phyloP scores from a whole-genome alignment of 2,888 invertebrate genomes.

The Tipula vernalis region DNA sequence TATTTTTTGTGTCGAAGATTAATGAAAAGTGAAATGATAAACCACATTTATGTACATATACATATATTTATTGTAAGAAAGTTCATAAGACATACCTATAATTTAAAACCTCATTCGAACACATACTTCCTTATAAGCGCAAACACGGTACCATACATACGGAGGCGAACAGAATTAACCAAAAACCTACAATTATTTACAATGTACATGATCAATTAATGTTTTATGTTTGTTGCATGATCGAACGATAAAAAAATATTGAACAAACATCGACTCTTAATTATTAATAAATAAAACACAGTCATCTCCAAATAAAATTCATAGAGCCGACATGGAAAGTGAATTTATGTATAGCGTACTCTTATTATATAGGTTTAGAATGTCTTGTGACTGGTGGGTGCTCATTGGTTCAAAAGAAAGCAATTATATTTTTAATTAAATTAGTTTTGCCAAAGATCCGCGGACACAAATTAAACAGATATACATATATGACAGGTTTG shows the following conservation, averaged over 20 bases:
- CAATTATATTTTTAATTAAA: not conserved
- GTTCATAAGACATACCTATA: not conserved
- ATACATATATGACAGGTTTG: not conserved
- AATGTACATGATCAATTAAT: not conserved
- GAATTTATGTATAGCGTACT: not conserved
- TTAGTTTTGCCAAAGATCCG: not conserved
- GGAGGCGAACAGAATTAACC: not conserved
- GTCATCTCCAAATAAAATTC: not conserved
- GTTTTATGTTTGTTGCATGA: not conserved
- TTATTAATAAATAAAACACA: not conserved
- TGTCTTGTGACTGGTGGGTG: not conserved
- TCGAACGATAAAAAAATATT: not conserved
- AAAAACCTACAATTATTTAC: not conserved
- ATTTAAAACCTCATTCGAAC: not conserved
- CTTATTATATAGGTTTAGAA: not conserved
- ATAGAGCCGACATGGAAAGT: not conserved
- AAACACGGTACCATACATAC: not conserved
- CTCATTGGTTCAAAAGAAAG: not conserved
- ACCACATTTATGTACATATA: not conserved
- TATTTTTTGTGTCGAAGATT: not conserved
- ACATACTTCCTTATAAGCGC: not conserved
- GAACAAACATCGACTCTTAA: not conserved
- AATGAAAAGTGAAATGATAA: not conserved
- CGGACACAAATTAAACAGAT: not conserved
- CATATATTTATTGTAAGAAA: not conserved